Base-by-base conservation (phyloP, 1,140 invertebrate genomes). In the Alviniconcha marisindica region DNA sequence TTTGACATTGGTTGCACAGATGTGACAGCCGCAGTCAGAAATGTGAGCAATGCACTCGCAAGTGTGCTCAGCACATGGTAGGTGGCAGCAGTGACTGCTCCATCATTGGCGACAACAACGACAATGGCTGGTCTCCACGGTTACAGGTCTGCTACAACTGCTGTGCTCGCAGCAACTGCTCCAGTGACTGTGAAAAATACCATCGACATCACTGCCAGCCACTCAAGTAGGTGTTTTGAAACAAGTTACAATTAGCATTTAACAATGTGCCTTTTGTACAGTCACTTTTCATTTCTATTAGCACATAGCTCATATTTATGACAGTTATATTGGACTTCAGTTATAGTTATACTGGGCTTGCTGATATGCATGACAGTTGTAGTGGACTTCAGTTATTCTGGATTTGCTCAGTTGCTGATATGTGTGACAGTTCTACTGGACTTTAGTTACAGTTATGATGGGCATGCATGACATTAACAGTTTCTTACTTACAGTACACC, bases 91-190 rank as follows among this genome's bases (percentile, higher is more conserved):
- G 56, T 60, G 84, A 79, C 83, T 89, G 77, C 84, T 86, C 77
- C 40, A 83, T 89, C 21, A 76, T 81, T 15, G 85, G 84, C 10
- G 63, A 85, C 66, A 87, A 86, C 69, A 84, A 79, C 42, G 87
- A 90, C 73, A 89, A 89, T 71, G 87, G 87, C 33, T 84, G 86
- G 77, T 89, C 87, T 15, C 88, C 88, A n/a, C 82, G 87, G 40
- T 78, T 88, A 40, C 84, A 85, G 77, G 84, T 85, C 21, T 91
- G 90, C 74, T 90, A 89, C 80, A 88, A 87, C 31, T 91, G 90
- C 60, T 91, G 90, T 82, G 81, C 85, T 31, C 83, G 87, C 36
- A 85, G 66, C 18, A 87, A 89, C 80, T 91, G 90, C 77, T 84
- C 84, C 18, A 77, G 85, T 2, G 77, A 84, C 31, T 91, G 90